Base-by-base conservation (phyloP, 2,113 vertebrate genomes). In the Oostethus manadensis region DNA sequence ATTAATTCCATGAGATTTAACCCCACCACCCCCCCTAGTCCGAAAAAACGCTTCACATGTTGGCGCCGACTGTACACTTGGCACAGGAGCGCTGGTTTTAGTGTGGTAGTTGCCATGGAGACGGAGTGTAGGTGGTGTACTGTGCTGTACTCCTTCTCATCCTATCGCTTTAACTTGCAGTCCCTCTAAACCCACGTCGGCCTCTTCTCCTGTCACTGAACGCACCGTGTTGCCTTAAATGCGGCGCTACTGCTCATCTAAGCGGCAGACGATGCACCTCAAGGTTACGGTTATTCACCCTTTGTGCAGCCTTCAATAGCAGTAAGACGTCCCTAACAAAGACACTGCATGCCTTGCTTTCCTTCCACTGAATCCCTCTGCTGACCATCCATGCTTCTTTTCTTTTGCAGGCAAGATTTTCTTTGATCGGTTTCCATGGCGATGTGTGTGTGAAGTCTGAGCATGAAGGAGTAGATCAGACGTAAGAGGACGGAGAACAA, bases 341-440 rank as follows among this genome's bases (percentile, higher is more conserved):
- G 7, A 15, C 5, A 35, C 42, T 29, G 16, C 16, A 14, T 43
- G 6, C 55, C 6, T 5, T 57, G 9, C 14, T 43, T 23, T 38
- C 29, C 55, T 62, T 75, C 61, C 40, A 38, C 33, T 54, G 29
- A 8, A 38, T 10, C 51, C 51, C 17, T 29, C 48, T 60, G 46
- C 58, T 66, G 69, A 73, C 48, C 53, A 13, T 59, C 46, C 38
- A 54, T 63, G 51, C 76, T 71, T 74, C 40, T 26, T 42, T 65
- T 70, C 21, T 56, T 68, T 70, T 71, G 35, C 64, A 64, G 42
- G 56, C 59, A 58, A 53, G 64, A 72, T 79, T 80, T 84, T 86
- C 81, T 84, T 86, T 86, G 84, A 86, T 87, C 86, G 82, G 84
- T 87, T 85, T 84, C 85, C 85, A 86, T 88, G 85, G 83, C 65